These are phyloP conservation scores for Blastomussa wellsi DNA, from an alignment of 92 coral and sea anemone genomes.

Conservation along the genomic window DNA sequence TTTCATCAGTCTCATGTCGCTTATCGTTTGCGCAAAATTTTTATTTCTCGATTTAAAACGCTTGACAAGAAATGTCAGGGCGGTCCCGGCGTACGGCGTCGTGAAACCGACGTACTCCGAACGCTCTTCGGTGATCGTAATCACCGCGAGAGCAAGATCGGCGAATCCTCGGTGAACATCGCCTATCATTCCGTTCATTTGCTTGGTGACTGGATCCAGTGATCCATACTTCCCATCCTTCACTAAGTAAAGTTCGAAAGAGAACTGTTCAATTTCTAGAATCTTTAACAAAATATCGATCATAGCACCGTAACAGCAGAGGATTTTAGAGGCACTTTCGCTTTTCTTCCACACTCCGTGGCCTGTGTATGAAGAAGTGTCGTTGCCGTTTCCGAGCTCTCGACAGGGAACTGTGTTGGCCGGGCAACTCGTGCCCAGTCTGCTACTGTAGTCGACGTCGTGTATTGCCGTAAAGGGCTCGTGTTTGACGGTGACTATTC, in stretches of 20 bases:
- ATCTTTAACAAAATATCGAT: slow-evolving; percentile 69
- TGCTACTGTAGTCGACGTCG: slow-evolving; percentile 62
- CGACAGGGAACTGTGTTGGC: slow-evolving; percentile 64
- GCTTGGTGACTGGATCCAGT: slow-evolving; percentile 57
- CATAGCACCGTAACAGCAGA: slow-evolving; percentile 79
- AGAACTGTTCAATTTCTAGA: slow-evolving; percentile 62
- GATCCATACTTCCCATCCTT: slow-evolving; percentile 89
- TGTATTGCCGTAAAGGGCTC: slow-evolving; percentile 73
- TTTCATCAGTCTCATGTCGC: slow-evolving; percentile 78
- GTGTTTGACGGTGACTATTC: slow-evolving; percentile 74
- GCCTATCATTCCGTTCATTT: slow-evolving; percentile 94
- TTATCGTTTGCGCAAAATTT: slow-evolving; percentile 64
- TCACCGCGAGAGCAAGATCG: slow-evolving; percentile 83
- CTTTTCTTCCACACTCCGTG: neutral
- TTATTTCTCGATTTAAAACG: slow-evolving; percentile 47
- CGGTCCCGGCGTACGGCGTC: slow-evolving; percentile 77
- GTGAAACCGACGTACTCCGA: slow-evolving; percentile 79
- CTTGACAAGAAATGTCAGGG: slow-evolving; percentile 70
- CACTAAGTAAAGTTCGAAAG: slow-evolving; percentile 77
- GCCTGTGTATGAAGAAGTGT: neutral
- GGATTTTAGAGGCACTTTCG: slow-evolving; percentile 17
- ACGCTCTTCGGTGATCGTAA: slow-evolving; percentile 84
- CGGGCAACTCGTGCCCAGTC: slow-evolving; percentile 68
- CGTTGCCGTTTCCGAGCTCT: slow-evolving; percentile 16
- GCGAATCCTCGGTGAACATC: slow-evolving; percentile 83